Percentiles rank a stretch among this genome's conserved stretches.
Conservation (phyloP, 1,140 invertebrate species). For the Megalonaias nervosa region DNA sequence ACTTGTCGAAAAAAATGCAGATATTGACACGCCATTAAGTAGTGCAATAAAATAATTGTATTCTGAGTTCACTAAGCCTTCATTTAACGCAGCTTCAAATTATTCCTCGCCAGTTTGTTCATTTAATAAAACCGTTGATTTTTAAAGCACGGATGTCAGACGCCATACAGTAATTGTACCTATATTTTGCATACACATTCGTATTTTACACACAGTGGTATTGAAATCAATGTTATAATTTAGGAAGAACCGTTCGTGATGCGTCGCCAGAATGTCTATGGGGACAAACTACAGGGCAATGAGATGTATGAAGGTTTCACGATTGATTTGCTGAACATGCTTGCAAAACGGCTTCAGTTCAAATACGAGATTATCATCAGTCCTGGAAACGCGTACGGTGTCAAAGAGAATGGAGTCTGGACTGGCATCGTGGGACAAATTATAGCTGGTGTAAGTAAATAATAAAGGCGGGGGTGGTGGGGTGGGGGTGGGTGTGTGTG, state of each 20-base stretch:
- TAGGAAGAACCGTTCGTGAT: slow-evolving; percentile 66
- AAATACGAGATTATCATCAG: slow-evolving; percentile 88
- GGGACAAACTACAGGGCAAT: slow-evolving; percentile 60
- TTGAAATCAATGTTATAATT: neutral
- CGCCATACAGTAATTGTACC: too few relatives aligned
- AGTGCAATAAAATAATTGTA: too few relatives aligned
- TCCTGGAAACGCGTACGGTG: slow-evolving; percentile 85
- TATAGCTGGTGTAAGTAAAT: slow-evolving; percentile 80
- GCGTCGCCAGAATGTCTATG: slow-evolving; percentile 12
- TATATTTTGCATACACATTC: too few relatives aligned
- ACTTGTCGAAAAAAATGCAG: too few relatives aligned
- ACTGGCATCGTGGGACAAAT: slow-evolving; percentile 92
- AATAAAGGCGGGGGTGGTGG: too few relatives aligned
- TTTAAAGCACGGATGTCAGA: too few relatives aligned
- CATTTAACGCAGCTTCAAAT: too few relatives aligned
- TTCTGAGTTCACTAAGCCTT: too few relatives aligned
- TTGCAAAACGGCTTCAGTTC: slow-evolving; percentile 86
- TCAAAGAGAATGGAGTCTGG: slow-evolving; percentile 89
- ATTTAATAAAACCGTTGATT: too few relatives aligned
- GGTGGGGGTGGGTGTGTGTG: too few relatives aligned
- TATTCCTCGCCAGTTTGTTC: too few relatives aligned
- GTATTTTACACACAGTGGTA: neutral
- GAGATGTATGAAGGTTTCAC: slow-evolving; percentile 89
- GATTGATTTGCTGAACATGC: slow-evolving; percentile 90
- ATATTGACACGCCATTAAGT: too few relatives aligned